Evolutionary conservation across 2,113 vertebrate genomes (phyloP), one percentile per base, ranked within the genome.

Genomic region (Crocuta crocuta): DNA sequence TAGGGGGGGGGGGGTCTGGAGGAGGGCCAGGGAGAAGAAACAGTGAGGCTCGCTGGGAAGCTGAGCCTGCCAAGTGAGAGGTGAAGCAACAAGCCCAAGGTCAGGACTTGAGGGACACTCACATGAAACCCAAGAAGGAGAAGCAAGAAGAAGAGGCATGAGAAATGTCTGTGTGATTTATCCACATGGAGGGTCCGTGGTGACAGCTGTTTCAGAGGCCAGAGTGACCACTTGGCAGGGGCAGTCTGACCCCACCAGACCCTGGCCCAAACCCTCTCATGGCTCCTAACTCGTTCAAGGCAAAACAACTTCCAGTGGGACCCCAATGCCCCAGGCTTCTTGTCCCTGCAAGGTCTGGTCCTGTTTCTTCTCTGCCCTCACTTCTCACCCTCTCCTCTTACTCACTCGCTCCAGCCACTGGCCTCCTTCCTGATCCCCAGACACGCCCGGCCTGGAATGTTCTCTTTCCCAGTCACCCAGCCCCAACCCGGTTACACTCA

Each of bases 241-340:
- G 21, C 7, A 35, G 24, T 68, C 73, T 80, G 28, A 71, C 53
- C 1, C 90, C 1, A 0, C 28, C 10, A 66, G 53, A 80, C 35
- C 84, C 48, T 1, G 1, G 73, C 26, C 16, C 70, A 26, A 92
- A 80, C 16, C 23, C 58, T n/a, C 45, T 28, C 3, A 28, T 1
- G 24, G 28, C 21, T 65, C 53, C 26, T 0, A 4, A 28, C 24
- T 61, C 0, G 0, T 65, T 66, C 13, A 0, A 15, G 12, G 11
- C 15, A 82, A 74, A 76, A 63, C 33, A 31, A 31, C 43, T 55
- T 39, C 65, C 45, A 48, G 6, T 10, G 16, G 15, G 53, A 24
- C 7, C 48, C 5, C 80, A 31, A 28, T 45, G 63, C 35, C 63
- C 71, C 43, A 26, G 70, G n/a, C 10, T 23, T 53, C 80, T 50